Conservation (phyloP, 2,797 vertebrate genomes). For the Forpus xanthops region DNA sequence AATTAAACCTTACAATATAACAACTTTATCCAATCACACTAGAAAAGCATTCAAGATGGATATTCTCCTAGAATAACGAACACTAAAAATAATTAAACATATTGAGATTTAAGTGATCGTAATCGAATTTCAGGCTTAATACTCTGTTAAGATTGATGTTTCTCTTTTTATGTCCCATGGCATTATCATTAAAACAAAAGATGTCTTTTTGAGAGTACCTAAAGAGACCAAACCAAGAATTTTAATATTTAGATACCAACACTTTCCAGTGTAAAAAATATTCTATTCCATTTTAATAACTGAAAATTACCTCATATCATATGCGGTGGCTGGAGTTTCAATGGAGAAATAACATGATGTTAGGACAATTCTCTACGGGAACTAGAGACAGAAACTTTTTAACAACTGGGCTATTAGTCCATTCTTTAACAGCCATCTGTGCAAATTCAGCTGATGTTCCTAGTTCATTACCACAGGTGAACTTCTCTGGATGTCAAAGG, state of each 20-base stretch:
- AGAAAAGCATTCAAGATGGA: not conserved
- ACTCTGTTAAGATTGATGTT: not conserved
- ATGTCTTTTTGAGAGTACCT: not conserved
- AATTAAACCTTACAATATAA: not conserved
- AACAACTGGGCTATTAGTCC: not conserved
- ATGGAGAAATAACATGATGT: not conserved
- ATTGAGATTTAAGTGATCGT: constrained; percentile 7
- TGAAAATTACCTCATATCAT: not conserved
- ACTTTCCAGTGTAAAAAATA: not conserved
- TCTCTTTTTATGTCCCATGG: not conserved
- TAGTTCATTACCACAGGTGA: not conserved
- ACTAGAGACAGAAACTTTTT: not conserved
- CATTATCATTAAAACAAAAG: not conserved
- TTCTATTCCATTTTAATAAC: not conserved
- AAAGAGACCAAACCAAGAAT: not conserved
- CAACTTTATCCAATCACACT: not conserved
- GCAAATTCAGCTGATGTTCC: not conserved
- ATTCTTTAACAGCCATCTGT: not conserved
- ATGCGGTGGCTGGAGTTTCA: not conserved
- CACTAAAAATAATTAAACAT: constrained; percentile 8
- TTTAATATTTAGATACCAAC: not conserved
- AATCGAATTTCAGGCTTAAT: constrained; percentile 9
- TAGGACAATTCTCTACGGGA: not conserved
- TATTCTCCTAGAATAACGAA: not conserved
- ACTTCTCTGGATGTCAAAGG: not conserved